Evolutionary conservation across 1,140 invertebrate species (phyloP).

Genomic region (Bombus turneri): DNA sequence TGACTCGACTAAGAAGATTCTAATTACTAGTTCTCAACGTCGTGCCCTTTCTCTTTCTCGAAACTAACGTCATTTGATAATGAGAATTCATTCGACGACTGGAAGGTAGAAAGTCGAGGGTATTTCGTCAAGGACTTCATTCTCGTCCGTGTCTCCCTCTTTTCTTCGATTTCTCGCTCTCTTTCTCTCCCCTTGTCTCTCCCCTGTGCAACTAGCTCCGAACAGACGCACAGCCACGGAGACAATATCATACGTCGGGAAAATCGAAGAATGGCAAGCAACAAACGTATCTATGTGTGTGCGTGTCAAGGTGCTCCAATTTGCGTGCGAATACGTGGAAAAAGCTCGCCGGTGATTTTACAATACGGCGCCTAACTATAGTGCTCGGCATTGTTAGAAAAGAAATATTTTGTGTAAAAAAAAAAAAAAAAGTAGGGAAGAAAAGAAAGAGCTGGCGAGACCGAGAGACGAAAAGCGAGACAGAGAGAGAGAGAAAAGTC

Average conservation of each 20-base stretch:
- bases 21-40: background rate
- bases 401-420: slow-evolving; percentile 46
- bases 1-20: background rate
- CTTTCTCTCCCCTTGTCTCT: too few species aligned
- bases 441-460: background rate
- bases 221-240: slow-evolving; percentile 3
- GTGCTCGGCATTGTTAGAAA: slow-evolving; percentile 27
- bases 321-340: slow-evolving; percentile 48
- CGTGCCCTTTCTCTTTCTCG: background rate
- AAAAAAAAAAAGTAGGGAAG: background rate
- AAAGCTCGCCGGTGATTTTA: slow-evolving; percentile 42
- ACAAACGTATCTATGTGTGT: slow-evolving; percentile 17
- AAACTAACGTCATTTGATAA: slow-evolving; percentile 13
- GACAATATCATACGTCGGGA: slow-evolving; percentile 34
- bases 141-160: background rate
- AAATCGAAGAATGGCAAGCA: slow-evolving; percentile 32
- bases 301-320: slow-evolving; percentile 44
- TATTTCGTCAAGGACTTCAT: background rate
- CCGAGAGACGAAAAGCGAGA: too few species aligned
- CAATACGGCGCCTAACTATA: slow-evolving; percentile 16
- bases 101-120: background rate
- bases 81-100: background rate
- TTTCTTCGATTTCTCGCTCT: background rate
- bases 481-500: background rate
- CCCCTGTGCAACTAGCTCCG: background rate